Percentiles rank a stretch among this genome's conserved stretches.
These are phyloP conservation scores for Zosterops japonicus DNA, from an alignment of 2,113 vertebrate species.

Conservation along the genomic window DNA sequence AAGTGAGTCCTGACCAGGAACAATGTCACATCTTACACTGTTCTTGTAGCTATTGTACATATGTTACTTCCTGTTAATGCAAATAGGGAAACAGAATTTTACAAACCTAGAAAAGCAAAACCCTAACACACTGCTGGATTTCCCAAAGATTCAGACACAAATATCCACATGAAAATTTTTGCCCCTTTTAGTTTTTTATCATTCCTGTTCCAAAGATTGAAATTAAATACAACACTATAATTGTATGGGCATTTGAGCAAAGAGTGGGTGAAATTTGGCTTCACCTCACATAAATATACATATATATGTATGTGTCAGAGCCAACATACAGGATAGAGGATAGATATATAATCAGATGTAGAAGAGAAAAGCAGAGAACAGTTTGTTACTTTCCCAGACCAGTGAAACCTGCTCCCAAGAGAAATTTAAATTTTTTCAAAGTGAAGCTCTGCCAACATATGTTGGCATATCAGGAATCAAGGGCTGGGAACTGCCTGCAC, in stretches of 20 bases:
- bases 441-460: slow-evolving; percentile 4
- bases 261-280: neutral
- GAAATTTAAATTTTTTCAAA: slow-evolving; percentile 41
- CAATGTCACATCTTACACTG: neutral
- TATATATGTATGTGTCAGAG: neutral
- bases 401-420: slow-evolving; percentile 28
- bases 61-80: neutral
- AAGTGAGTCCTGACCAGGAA: neutral
- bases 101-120: neutral
- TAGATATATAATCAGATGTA: neutral
- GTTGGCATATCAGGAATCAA: slow-evolving; percentile 17
- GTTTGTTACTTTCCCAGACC: slow-evolving; percentile 43
- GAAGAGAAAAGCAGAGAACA: neutral
- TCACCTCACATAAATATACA: neutral
- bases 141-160: neutral
- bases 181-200: neutral
- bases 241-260: neutral
- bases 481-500: slow-evolving; percentile 8
- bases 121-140: rapidly evolving
- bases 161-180: neutral
- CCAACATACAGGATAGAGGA: neutral
- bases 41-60: rapidly evolving
- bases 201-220: neutral
- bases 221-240: neutral
- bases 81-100: neutral